These are phyloP conservation scores for Cyprinodon brontotheroides DNA, from an alignment of 2,113 vertebrate species.

Conservation along the genomic window DNA sequence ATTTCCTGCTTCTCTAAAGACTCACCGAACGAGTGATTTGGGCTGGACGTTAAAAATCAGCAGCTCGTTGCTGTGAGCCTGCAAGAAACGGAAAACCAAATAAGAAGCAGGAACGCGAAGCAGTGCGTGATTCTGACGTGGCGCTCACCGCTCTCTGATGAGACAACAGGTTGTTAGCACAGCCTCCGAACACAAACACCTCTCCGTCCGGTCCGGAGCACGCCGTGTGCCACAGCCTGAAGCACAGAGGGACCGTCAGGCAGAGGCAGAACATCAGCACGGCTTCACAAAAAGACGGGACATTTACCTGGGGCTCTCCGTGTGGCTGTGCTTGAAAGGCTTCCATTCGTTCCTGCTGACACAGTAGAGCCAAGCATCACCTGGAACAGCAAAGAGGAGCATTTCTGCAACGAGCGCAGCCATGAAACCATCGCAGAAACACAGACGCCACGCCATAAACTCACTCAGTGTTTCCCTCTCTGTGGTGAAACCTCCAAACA, in stretches of 20 bases:
- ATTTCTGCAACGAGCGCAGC: background rate
- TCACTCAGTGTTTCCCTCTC: constrained; percentile 93
- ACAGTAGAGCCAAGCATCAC: constrained; percentile 94
- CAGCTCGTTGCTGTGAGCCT: constrained; percentile 95
- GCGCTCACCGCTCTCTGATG: constrained; percentile 90
- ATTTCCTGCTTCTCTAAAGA: background rate
- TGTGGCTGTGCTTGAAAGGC: constrained; percentile 88
- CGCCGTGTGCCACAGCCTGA: constrained; percentile 95
- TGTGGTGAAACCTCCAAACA: constrained; percentile 97
- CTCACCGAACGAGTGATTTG: constrained; percentile 91
- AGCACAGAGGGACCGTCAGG: constrained; percentile 7
- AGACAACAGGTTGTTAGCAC: constrained; percentile 93
- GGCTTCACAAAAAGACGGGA: background rate
- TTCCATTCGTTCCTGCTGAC: constrained; percentile 93
- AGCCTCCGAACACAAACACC: constrained; percentile 96
- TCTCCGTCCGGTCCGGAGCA: constrained; percentile 92
- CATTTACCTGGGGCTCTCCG: constrained; percentile 88
- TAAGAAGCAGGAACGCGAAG: background rate
- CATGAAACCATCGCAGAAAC: background rate
- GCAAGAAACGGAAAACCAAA: constrained; percentile 17
- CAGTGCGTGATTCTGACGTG: background rate
- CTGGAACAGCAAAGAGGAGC: constrained; percentile 66
- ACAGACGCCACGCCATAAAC: constrained; percentile 41
- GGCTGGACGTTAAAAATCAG: constrained; percentile 92
- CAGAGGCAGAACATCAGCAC: background rate